Base-by-base conservation (phyloP, 2,888 invertebrate species). In the Isotomurus palustris region DNA sequence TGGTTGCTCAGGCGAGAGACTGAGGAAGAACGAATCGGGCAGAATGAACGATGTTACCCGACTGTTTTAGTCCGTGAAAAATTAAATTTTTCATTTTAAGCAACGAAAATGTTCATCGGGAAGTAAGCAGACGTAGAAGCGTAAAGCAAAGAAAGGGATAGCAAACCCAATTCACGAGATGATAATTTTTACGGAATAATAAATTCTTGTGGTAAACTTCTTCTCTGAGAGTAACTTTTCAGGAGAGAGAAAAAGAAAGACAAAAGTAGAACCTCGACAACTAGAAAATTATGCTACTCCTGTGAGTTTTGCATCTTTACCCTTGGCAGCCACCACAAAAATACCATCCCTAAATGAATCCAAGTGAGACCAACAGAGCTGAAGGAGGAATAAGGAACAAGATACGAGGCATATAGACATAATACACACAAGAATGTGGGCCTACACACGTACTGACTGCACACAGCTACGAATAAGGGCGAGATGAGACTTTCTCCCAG, bases 1-100 rank as follows among this genome's bases (percentile, higher is more conserved):
- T 70, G 70, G 63, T 64, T 68, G 70, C 70, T 70, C 70, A 70
- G 58, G 66, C 70, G 68, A 67, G 65, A 70, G 70, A 57, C 57
- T 63, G 51, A 27, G 35, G 57, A 53, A 55, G 57, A 64, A 58
- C 55, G 58, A 59, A 52, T 66, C 59, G 62, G 63, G 64, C 57
- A 62, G 64, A 68, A 68, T 66, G 66, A 67, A 60, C 63, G 60
- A 68, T 63, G 62, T 62, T 63, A 57, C 58, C 53, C 64, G 58
- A 68, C 67, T 70, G 68, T 68, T 67, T 68, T 67, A 66, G 62
- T 64, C 67, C 63, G 64, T 70, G 62, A 68, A 67, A 68, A 70
- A 68, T 68, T 68, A 68, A 70, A 66, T 68, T 70, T 66, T 68
- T 68, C 67, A 67, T 68, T 70, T 67, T 64, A 67, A 61, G 61